Conservation (phyloP, 2,888 invertebrate genomes). For the Pristionchus japonicus region DNA sequence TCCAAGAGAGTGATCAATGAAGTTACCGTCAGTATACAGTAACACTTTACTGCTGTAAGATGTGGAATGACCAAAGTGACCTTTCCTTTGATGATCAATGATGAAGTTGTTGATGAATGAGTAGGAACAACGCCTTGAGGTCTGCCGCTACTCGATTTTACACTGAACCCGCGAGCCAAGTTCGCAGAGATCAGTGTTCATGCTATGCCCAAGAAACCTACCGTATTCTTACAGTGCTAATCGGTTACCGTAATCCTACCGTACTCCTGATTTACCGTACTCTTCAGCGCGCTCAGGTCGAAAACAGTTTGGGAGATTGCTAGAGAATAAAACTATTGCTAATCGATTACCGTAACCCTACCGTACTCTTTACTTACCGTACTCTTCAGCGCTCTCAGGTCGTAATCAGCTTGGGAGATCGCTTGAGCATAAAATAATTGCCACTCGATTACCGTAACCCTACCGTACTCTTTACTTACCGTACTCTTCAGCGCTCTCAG, state of each 20-base stretch:
- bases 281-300: slow-evolving; percentile 60
- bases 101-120: background rate
- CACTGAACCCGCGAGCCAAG: background rate
- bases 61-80: too few species aligned
- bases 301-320: slow-evolving; percentile 73
- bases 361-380: background rate
- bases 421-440: too few species aligned
- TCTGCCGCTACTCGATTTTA: background rate
- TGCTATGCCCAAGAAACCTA: too few species aligned
- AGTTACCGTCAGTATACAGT: too few species aligned
- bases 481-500: slow-evolving; percentile 52
- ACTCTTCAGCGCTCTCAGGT: slow-evolving; percentile 56
- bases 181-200: background rate
- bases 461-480: background rate
- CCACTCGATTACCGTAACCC: too few species aligned
- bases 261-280: background rate
- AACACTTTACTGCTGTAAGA: too few species aligned
- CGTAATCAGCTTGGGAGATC: slow-evolving; percentile 73
- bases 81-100: background rate
- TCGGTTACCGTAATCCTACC: background rate
- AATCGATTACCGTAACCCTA: background rate
- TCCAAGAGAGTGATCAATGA: too few species aligned
- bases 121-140: background rate
- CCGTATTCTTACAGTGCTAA: too few species aligned
- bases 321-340: too few species aligned